Evolutionary conservation across 1,140 invertebrate genomes (phyloP).

Genomic region (Lasioglossum albipes): DNA sequence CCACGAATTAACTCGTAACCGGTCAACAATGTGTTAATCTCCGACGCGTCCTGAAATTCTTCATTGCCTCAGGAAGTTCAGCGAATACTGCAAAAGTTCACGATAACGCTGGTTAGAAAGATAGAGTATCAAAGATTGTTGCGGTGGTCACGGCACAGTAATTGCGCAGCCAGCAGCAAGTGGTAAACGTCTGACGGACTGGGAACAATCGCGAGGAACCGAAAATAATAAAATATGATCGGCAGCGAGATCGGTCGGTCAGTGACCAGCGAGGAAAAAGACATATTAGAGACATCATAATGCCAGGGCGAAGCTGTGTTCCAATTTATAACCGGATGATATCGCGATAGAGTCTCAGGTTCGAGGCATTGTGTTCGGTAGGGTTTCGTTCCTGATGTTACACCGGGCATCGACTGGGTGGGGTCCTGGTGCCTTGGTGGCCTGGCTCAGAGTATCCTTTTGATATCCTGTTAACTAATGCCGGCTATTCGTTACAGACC

Average conservation of each 20-base stretch:
- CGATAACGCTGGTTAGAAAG: too few relatives aligned
- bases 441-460: slow-evolving; percentile 78
- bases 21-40: too few relatives aligned
- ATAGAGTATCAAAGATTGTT: too few relatives aligned
- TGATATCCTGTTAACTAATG: slow-evolving; percentile 81
- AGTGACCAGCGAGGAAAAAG: slow-evolving; percentile 73
- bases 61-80: too few relatives aligned
- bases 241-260: slow-evolving; percentile 51
- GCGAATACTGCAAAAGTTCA: too few relatives aligned
- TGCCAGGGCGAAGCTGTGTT: slow-evolving; percentile 79
- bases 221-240: slow-evolving; percentile 41
- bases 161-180: too few relatives aligned
- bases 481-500: slow-evolving; percentile 78
- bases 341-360: slow-evolving; percentile 79
- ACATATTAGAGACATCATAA: slow-evolving; percentile 81
- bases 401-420: slow-evolving; percentile 76
- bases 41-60: too few relatives aligned
- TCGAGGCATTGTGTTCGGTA: slow-evolving; percentile 78
- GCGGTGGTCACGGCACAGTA: too few relatives aligned
- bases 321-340: slow-evolving; percentile 80
- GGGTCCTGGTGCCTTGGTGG: slow-evolving; percentile 77
- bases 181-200: neutral
- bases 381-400: slow-evolving; percentile 73
- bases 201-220: slow-evolving; percentile 20
- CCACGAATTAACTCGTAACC: too few relatives aligned